phyloP scores from a whole-genome alignment of 2,888 invertebrate genomes.

The Punctoribates punctum region DNA sequence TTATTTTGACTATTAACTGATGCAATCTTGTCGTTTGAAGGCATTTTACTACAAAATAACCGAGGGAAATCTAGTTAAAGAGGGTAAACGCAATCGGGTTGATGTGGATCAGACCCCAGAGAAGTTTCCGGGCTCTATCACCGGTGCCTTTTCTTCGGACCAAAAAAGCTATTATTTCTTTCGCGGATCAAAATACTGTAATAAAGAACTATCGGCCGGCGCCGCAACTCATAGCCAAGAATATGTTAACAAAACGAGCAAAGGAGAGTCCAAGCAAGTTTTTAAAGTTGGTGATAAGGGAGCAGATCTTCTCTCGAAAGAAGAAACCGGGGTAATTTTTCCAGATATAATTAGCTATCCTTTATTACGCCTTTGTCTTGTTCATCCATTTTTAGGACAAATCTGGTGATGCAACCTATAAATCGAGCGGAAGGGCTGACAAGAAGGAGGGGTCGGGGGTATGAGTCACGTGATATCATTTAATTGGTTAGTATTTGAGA shows the following conservation, averaged over 20 bases:
- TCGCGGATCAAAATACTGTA: slow-evolving; percentile 10
- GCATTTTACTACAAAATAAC: background rate
- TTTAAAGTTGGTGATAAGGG: too few species aligned
- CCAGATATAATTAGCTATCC: too few species aligned
- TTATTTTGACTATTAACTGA: background rate
- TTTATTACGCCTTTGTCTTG: background rate
- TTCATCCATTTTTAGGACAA: background rate
- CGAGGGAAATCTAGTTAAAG: background rate
- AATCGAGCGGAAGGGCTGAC: background rate
- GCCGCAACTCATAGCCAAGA: background rate
- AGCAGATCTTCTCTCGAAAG: too few species aligned
- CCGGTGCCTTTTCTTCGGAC: background rate
- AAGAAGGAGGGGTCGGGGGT: background rate
- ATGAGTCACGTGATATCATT: background rate
- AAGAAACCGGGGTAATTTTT: too few species aligned
- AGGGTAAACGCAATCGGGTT: background rate
- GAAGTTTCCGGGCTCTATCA: background rate
- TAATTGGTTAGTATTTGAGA: background rate
- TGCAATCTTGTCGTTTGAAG: background rate
- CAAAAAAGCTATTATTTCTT: background rate
- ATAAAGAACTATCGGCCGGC: background rate
- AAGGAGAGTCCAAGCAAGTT: too few species aligned
- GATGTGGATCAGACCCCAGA: background rate
- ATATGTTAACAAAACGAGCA: background rate
- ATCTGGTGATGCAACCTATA: background rate